A percentile compares a stretch with the other conserved stretches of the same genome.
phyloP scores from a whole-genome alignment of 2,113 vertebrate species.

The Trachemys scripta region DNA sequence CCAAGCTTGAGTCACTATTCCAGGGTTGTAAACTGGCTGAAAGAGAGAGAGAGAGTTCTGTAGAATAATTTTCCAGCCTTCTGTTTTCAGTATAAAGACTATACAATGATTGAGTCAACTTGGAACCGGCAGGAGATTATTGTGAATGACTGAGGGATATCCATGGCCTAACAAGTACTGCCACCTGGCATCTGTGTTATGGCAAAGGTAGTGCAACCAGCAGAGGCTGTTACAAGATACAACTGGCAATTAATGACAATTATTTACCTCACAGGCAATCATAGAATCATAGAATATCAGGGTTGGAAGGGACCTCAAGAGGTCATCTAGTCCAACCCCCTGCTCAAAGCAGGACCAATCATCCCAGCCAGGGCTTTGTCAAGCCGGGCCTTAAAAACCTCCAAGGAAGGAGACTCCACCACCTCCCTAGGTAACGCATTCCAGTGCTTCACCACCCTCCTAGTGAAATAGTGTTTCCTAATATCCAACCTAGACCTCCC shows the following conservation, averaged over 20 bases:
- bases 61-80: background rate
- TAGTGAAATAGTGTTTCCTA: no score
- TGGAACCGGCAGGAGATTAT: background rate
- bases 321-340: no score
- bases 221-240: background rate
- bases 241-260: background rate
- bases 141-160: background rate
- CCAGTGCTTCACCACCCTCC: no score
- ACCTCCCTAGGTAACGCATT: no score
- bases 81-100: background rate
- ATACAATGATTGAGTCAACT: rapidly evolving
- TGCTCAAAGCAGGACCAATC: no score
- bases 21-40: constrained; percentile 87
- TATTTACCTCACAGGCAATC: background rate
- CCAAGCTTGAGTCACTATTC: constrained; percentile 87
- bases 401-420: no score
- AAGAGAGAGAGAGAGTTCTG: background rate
- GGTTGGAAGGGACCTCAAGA: no score
- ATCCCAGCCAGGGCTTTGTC: no score
- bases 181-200: background rate
- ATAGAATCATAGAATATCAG: no score
- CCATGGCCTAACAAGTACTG: background rate
- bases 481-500: no score
- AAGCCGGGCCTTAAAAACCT: no score
- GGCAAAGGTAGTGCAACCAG: background rate